Base-by-base conservation (phyloP, 2,113 vertebrate species). In the Gallinago paraguaiae region DNA sequence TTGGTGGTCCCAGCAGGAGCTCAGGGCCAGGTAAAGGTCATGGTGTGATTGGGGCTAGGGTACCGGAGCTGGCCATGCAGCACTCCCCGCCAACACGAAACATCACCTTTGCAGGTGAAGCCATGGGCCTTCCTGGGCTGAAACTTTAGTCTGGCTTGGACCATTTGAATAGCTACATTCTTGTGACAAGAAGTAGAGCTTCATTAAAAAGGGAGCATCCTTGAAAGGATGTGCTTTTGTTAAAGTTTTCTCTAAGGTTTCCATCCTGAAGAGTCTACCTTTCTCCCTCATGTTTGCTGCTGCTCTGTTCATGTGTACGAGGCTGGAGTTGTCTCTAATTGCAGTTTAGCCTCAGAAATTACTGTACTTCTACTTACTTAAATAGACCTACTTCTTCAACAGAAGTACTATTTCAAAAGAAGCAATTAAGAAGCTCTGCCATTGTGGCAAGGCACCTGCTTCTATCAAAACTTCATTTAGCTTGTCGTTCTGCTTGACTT, bases 371-470 rank as follows among this genome's bases (percentile, higher is more conserved):
- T 63, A 33, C 56, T 63, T 63, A 59, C 39, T 93, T 84, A 78
- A 87, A 68, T 17, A 81, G 46, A 71, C 10, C 45, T 87, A 82
- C 53, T 86, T 65, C 31, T 85, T 89, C 67, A 82, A 41, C 10
- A 79, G 61, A 95, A 84, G 45, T 76, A 53, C 53, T 91, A 4
- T 79, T 93, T 87, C 69, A 87, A 72, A 50, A 87, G 53, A 82
- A 79, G 30, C 20, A 76, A 91, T 87, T 92, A 72, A 79, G 86
- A 69, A 83, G 39, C 64, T 75, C 57, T 79, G 25, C 39, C 19
- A 51, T 25, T 82, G 51, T 71, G 28, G 18, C 65, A 92, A 82
- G 37, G 35, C 22, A 96, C 70, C 33, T 89, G 60, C 37, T 70
- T 92, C 84, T 79, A 79, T 60, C 45, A 37, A 75, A 94, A 72